A percentile compares a stretch with the other conserved stretches of the same genome.
phyloP scores from a whole-genome alignment of 1,140 invertebrate genomes.

The Ceratina japonica region DNA sequence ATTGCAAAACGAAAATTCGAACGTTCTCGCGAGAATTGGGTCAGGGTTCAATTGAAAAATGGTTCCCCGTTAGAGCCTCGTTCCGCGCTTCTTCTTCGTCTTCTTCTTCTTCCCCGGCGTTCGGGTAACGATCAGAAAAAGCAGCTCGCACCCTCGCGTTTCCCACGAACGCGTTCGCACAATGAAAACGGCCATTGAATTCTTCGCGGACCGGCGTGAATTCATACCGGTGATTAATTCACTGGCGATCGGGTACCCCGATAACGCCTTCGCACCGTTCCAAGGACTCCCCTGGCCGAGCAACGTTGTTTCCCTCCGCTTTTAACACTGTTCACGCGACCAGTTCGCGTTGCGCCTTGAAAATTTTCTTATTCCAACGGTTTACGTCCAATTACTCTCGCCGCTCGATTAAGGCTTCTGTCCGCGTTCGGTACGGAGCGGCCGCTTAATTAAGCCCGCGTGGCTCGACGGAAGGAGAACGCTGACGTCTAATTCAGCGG shows the following conservation, averaged over 20 bases:
- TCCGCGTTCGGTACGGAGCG: constrained; percentile 53
- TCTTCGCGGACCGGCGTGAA: constrained; percentile 12
- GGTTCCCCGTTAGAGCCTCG: background rate
- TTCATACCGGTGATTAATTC: constrained; percentile 38
- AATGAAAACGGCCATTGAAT: constrained; percentile 41
- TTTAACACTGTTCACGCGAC: background rate
- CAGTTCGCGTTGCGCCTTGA: too few relatives aligned
- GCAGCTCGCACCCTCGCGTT: constrained; percentile 17
- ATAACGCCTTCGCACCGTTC: constrained; percentile 41
- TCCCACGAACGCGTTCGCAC: constrained; percentile 34
- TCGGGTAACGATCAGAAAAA: background rate
- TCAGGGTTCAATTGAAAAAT: too few relatives aligned
- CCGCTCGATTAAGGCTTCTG: background rate
- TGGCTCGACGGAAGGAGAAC: constrained; percentile 56
- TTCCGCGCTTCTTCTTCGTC: too few relatives aligned
- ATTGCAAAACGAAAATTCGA: too few relatives aligned
- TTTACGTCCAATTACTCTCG: too few relatives aligned
- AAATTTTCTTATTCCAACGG: too few relatives aligned
- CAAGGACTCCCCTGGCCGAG: constrained; percentile 3
- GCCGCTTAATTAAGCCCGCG: constrained; percentile 74
- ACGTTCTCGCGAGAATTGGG: too few relatives aligned
- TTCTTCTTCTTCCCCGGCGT: too few relatives aligned
- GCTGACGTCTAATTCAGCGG: constrained; percentile 49
- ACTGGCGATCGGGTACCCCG: constrained; percentile 15
- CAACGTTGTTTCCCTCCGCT: background rate